Evolutionary conservation across 2,797 vertebrate species (phyloP), one percentile per base, ranked within the genome.

Genomic region (Cephalopachus bancanus): DNA sequence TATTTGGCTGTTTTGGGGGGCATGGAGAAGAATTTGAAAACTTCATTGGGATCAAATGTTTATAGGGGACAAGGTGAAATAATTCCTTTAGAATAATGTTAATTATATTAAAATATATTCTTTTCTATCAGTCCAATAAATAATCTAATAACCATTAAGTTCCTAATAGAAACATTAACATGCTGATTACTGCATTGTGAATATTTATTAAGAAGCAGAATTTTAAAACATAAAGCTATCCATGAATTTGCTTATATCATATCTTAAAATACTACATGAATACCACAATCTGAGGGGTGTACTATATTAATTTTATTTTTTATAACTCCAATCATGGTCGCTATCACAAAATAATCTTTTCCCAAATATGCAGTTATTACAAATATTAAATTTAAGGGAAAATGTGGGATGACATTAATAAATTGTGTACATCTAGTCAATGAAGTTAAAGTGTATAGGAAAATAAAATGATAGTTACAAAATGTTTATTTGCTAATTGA

Each of bases 61-160:
- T 88, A 75, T 65, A 83, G 16, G 7, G 10, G 26, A 85, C 5
- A 89, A 93, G 14, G 11, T 92, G 30, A 93, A 94, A 83, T 86
- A 71, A 19, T 53, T 1, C 51, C 11, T 81, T 96, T 84, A 89
- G 95, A 72, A 60, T n/a, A 93, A 83, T 76, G 75, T 76, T 86
- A 10, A 51, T 33, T 71, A 5, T 44, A 49, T 59, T 44, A 85
- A 78, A 92, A 86, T 91, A 69, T 44, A 88, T 2, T 76, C 10
- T 93, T 83, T 94, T 95, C 19, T 91, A 28, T 65, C 64, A 93
- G 80, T 71, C 19, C 64, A 93, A n/a, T 74, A 83, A 80, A 80
- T 37, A 80, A 59, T n/a, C n/a, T n/a, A 80, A 79, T 79, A 79
- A 80, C 20, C n/a, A 80, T 9, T 80, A 55, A 59, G 59, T 80